Evolutionary conservation across 2,888 invertebrate species (phyloP), one percentile per base, ranked within the genome.

Genomic region (Trissonchulus latispiculum): DNA sequence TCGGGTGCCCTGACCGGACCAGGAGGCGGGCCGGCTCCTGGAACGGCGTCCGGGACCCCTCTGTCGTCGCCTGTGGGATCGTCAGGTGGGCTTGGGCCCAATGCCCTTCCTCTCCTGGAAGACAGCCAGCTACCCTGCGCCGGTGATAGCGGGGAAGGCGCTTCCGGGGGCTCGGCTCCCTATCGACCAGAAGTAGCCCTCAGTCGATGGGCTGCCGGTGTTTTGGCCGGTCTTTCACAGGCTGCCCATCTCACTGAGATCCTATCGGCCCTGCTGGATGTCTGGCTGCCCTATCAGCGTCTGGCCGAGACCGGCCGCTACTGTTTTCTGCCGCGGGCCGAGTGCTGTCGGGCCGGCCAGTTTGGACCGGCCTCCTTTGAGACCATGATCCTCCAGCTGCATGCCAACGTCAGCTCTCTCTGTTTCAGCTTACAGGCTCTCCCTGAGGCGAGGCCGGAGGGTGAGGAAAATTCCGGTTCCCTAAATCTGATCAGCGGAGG

Each of bases 401-500:
- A 64, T 28, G 66, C 66, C 18, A 64, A 64, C 35, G n/a, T n/a
- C 35, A 28, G 66, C 35, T 64, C 66, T 64, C 15, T 64, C 35
- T 64, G 66, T 33, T 64, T 64, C 28, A 28, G 15, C 31, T 28
- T 64, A 18, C 31, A 33, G 66, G 8, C 8, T 64, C 18, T 64
- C 8, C 28, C 23, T 59, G 28, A 28, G 23, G 23, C 59, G 28
- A 8, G 32, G 18, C 8, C 66, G n/a, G 66, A 29, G 18, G 66
- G 35, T n/a, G 59, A 23, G 23, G 59, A 59, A 59, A 59, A 23
- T 59, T 28, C 23, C 28, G 23, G 23, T 23, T 23, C 59, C 59
- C 59, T 59, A 23, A 23, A 28, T 59, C 23, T 59, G 59, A 59
- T 59, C 28, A 28, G 32, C 32, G 66, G 35, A 8, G 28, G 35